Conservation (phyloP, 2,113 vertebrate genomes). For the Hirundichthys speculiger region DNA sequence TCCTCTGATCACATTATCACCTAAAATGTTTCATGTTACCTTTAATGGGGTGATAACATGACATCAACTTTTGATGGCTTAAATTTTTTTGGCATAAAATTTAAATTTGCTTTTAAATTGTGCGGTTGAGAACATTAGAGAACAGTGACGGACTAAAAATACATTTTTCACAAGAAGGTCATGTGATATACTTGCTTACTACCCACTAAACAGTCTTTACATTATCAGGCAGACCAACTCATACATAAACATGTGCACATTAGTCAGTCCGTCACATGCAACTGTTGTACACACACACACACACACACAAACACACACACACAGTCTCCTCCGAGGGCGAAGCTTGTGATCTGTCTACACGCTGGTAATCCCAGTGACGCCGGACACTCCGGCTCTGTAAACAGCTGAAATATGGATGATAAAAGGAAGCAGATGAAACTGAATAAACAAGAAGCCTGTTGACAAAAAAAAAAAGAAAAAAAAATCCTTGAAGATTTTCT, state of each 20-base stretch:
- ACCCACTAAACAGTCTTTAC: conserved; percentile 17
- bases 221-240: conserved; percentile 32
- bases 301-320: conserved; percentile 26
- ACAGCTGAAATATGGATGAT: conserved; percentile 79
- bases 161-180: not conserved
- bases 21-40: not conserved
- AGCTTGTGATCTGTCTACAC: conserved; percentile 67
- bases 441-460: conserved; percentile 65
- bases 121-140: not conserved
- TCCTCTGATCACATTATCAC: too few species aligned
- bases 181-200: conserved; percentile 18
- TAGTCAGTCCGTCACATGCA: conserved; percentile 13
- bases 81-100: not conserved
- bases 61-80: not conserved
- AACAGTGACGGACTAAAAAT: not conserved
- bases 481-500: conserved; percentile 68
- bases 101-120: conserved; percentile 4
- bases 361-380: conserved; percentile 70
- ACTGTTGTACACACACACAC: conserved; percentile 25
- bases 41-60: not conserved
- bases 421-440: conserved; percentile 74
- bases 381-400: conserved; percentile 72
- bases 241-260: conserved; percentile 35
- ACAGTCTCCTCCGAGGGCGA: conserved; percentile 41
- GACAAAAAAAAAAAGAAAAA: conserved; percentile 45